Conservation (phyloP, 2,113 vertebrate genomes). For the Platichthys stellatus region DNA sequence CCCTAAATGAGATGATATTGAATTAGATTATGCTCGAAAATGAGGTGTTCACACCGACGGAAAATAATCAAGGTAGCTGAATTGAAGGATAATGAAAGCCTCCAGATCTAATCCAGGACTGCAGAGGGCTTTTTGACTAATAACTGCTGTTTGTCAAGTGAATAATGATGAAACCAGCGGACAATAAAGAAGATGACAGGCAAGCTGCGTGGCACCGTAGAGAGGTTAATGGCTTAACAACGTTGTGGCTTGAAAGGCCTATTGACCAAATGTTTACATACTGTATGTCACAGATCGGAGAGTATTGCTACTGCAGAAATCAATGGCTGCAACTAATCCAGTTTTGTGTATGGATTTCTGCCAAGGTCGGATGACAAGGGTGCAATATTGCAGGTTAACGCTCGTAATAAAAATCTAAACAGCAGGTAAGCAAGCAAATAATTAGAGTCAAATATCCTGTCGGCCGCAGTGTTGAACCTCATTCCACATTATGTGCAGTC, state of each 20-base stretch:
- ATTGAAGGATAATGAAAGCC: conserved; percentile 75
- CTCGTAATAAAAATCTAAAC: conserved; percentile 48
- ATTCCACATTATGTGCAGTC: conserved; percentile 1
- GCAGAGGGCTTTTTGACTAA: conserved; percentile 55
- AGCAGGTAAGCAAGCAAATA: conserved; percentile 49
- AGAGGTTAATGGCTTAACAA: conserved; percentile 55
- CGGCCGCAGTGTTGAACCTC: conserved; percentile 7
- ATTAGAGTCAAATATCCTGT: conserved; percentile 46
- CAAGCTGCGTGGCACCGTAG: conserved; percentile 24
- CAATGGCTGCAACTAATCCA: conserved; percentile 49
- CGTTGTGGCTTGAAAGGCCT: conserved; percentile 35
- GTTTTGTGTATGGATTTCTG: conserved; percentile 58
- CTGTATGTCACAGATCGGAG: conserved; percentile 15
- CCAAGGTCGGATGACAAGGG: conserved; percentile 46
- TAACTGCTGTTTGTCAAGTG: conserved; percentile 59
- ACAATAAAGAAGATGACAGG: conserved; percentile 31
- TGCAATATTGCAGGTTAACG: conserved; percentile 37
- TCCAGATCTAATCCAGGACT: conserved; percentile 60
- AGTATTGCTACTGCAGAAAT: conserved; percentile 1
- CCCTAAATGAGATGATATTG: conserved; percentile 78
- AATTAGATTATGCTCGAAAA: conserved; percentile 79
- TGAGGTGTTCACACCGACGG: conserved; percentile 77
- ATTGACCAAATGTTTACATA: conserved; percentile 60
- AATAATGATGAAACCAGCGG: conserved; percentile 50
- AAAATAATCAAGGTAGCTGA: conserved; percentile 76